These are phyloP conservation scores for Holotrichia oblita DNA, from an alignment of 1,140 invertebrate genomes.

Conservation along the genomic window DNA sequence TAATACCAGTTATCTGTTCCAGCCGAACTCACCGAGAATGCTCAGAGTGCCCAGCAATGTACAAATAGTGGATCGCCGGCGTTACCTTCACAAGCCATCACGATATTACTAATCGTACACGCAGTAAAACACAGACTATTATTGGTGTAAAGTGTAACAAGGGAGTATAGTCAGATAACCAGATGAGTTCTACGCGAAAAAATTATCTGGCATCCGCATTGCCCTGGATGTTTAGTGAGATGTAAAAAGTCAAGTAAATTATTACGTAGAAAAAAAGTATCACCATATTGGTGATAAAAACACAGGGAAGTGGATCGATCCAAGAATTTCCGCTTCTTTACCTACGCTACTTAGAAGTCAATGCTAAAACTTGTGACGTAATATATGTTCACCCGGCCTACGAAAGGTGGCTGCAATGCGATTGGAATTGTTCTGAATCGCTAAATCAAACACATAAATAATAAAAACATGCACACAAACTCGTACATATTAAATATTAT, in stretches of 20 bases:
- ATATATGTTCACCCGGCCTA: constrained; percentile 51
- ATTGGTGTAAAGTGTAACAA: not conserved
- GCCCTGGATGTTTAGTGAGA: constrained; percentile 40
- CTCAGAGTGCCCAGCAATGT: constrained; percentile 53
- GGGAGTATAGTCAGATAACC: not conserved
- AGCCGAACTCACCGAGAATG: constrained; percentile 52
- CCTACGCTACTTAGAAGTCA: constrained; percentile 46
- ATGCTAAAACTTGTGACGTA: constrained; percentile 49
- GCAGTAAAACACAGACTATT: not conserved
- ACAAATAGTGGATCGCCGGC: constrained; percentile 45
- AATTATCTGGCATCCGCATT: constrained; percentile 34
- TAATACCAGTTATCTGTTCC: constrained; percentile 45
- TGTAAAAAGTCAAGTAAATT: constrained; percentile 34
- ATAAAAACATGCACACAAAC: constrained; percentile 24
- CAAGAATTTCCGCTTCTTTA: constrained; percentile 48
- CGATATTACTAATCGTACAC: constrained; percentile 25
- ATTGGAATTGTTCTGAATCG: constrained; percentile 56
- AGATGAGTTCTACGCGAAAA: not conserved
- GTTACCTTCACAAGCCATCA: constrained; percentile 23
- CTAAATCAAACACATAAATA: constrained; percentile 40
- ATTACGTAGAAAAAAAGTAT: constrained; percentile 28
- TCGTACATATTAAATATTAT: not conserved
- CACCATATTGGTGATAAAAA: constrained; percentile 40
- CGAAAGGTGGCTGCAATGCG: constrained; percentile 56
- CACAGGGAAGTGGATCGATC: constrained; percentile 36